Conservation (phyloP, 2,888 invertebrate species). For the Deilephila elpenor region DNA sequence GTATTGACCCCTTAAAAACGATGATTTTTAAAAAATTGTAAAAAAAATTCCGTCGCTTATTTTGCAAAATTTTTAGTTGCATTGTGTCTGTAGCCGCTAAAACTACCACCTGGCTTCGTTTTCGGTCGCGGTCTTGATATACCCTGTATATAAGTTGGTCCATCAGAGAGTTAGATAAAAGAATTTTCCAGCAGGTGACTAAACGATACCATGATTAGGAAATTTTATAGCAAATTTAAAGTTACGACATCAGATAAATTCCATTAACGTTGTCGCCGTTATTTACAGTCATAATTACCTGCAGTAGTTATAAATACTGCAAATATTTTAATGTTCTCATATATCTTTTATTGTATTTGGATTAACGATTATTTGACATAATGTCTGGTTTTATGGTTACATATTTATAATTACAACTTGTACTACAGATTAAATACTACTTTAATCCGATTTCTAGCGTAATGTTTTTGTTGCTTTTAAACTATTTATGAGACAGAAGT, state of each 20-base stretch:
- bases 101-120: too few relatives aligned
- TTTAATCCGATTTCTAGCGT: not conserved
- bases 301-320: slow-evolving; percentile 1
- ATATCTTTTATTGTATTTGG: not conserved
- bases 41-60: too few relatives aligned
- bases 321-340: slow-evolving; percentile 2
- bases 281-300: not conserved
- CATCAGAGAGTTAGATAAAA: not conserved
- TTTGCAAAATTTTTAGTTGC: too few relatives aligned
- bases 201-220: not conserved
- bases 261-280: not conserved
- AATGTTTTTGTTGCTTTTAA: slow-evolving; percentile 6
- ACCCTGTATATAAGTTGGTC: not conserved
- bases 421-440: not conserved
- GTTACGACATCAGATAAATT: not conserved
- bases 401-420: not conserved
- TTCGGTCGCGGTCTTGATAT: too few relatives aligned
- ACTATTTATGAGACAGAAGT: not conserved
- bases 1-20: too few relatives aligned
- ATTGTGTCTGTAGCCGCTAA: too few relatives aligned
- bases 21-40: too few relatives aligned
- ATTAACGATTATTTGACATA: slow-evolving; percentile 1
- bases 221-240: not conserved
- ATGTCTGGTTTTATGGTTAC: not conserved
- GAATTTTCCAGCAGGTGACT: not conserved